phyloP scores from a whole-genome alignment of 2,113 vertebrate species.

The Rostratula benghalensis region DNA sequence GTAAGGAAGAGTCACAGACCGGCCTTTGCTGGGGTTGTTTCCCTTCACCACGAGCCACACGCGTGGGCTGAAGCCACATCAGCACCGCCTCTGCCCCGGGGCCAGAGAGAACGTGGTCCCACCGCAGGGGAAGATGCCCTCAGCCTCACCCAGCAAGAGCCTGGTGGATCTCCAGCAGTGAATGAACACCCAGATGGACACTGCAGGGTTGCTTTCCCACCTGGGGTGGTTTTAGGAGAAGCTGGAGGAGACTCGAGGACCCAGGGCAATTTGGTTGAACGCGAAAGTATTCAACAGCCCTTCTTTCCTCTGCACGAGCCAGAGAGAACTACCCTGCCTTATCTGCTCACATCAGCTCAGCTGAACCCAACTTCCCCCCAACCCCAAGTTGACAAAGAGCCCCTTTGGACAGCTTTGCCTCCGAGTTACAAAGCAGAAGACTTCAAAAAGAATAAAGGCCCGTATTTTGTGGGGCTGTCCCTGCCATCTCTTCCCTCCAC shows the following conservation, averaged over 20 bases:
- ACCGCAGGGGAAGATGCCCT: fast-evolving
- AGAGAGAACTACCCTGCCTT: neutral
- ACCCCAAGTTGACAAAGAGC: neutral
- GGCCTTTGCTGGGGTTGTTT: fast-evolving
- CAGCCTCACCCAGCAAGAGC: neutral
- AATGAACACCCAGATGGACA: neutral
- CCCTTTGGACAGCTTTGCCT: neutral
- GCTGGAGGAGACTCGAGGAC: neutral
- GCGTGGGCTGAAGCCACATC: neutral
- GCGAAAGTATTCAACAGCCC: neutral
- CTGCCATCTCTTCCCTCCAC: neutral
- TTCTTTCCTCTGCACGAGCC: neutral
- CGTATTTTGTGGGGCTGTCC: neutral
- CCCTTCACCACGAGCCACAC: neutral
- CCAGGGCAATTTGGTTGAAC: neutral
- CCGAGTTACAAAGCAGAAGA: neutral
- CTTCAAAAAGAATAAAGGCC: neutral
- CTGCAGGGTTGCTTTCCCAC: neutral
- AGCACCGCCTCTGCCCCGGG: neutral
- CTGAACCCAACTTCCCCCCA: neutral
- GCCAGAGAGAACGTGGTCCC: fast-evolving
- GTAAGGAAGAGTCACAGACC: neutral
- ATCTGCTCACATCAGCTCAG: neutral
- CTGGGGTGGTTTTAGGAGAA: neutral
- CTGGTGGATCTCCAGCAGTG: neutral